Evolutionary conservation across 2,888 invertebrate genomes (phyloP).

Genomic region (Oscheius onirici): DNA sequence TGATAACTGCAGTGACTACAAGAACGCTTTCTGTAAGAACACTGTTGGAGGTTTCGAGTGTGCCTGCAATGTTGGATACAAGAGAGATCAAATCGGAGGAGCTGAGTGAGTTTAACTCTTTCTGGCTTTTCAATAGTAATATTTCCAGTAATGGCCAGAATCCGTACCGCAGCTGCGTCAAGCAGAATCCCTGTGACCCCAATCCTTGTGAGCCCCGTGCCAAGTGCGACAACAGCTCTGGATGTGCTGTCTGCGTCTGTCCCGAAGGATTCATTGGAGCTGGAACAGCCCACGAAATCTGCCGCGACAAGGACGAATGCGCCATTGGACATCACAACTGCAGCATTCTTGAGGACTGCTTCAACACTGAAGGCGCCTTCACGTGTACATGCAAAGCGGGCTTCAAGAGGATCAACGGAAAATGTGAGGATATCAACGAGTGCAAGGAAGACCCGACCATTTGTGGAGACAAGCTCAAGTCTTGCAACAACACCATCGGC

Average conservation of each 20-base stretch:
- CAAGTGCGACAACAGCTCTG: constrained; percentile 15
- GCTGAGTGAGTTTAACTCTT: constrained; percentile 2
- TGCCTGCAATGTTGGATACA: background rate
- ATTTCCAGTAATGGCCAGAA: background rate
- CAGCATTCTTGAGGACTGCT: background rate
- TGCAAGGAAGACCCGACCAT: background rate
- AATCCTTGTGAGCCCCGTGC: constrained; percentile 3
- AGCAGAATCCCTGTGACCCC: background rate
- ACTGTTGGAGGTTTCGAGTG: constrained; percentile 6
- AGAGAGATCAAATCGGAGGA: constrained; percentile 21
- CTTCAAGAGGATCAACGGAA: background rate
- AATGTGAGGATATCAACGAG: constrained; percentile 18
- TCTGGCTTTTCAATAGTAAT: no score
- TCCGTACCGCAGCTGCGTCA: background rate
- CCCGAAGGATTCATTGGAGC: constrained; percentile 14
- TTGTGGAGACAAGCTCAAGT: background rate
- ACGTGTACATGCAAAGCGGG: constrained; percentile 23
- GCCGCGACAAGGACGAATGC: constrained; percentile 29
- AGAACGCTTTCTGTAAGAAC: constrained; percentile 2
- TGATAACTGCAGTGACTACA: constrained; percentile 2
- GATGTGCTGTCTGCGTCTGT: constrained; percentile 17
- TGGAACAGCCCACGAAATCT: constrained; percentile 19
- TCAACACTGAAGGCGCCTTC: background rate
- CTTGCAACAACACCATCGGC: constrained; percentile 17
- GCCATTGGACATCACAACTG: constrained; percentile 11